Evolutionary conservation across 2,113 vertebrate genomes (phyloP), one percentile per base, ranked within the genome.

Genomic region (Oryzias woworae): DNA sequence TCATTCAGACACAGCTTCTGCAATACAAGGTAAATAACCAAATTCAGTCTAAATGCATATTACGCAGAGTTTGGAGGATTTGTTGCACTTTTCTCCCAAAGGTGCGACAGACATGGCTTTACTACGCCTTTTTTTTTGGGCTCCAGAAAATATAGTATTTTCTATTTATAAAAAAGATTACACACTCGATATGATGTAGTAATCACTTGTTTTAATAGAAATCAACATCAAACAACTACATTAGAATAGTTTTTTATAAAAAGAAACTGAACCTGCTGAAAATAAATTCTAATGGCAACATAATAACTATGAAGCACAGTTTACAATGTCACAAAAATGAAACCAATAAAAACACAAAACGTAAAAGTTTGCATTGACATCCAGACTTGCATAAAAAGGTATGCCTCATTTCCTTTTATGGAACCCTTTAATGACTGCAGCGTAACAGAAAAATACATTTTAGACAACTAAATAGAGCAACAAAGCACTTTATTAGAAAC

Each of bases 141-240:
- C 20, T 20, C 20, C 20, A 20, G 20, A 20, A 20, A 20, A 20
- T 20, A 20, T 20, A 20, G 20, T 20, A 20, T 20, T 20, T 20
- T 20, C 20, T 20, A 20, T 20, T 20, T 20, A 20, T 20, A 20
- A 20, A 45, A 41, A 28, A 26, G 18, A 4, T 14, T 2, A 53
- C 16, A 31, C 26, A 20, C 7, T 23, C 7, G 17, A 42, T 0
- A 53, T 12, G 36, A 16, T 13, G 41, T 36, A 49, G 66, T 22
- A 48, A 64, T 14, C 43, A 53, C 22, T 28, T 18, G 2, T 14
- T 12, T 46, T 4, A 1, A 67, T 5, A 4, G 14, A 55, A 55
- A 75, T 77, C 58, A 73, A 78, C 75, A 78, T 69, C 61, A 51
- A 82, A 45, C 59, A 82, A 77, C 58, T 87, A 87, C 87, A 85